These are phyloP conservation scores for Calliopum simillimum DNA, from an alignment of 2,888 invertebrate species.

Conservation along the genomic window DNA sequence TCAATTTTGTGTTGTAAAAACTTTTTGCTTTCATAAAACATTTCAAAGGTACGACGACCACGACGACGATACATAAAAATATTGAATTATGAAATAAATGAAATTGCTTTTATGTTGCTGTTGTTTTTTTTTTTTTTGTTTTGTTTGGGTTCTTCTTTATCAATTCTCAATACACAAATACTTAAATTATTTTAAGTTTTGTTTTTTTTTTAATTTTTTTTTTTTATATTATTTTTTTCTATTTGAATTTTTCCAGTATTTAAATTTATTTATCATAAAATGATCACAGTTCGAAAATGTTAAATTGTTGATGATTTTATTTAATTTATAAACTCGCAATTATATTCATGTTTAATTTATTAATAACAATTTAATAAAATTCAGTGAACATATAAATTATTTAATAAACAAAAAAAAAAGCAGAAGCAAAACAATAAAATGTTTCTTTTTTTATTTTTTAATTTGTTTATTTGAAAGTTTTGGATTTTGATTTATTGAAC, in stretches of 20 bases:
- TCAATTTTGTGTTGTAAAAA: too few relatives aligned
- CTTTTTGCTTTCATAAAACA: not conserved
- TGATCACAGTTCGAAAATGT: constrained; percentile 14
- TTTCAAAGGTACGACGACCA: constrained; percentile 18
- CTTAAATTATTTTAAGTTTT: constrained; percentile 40
- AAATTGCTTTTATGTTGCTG: constrained; percentile 49
- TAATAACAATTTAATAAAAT: not conserved
- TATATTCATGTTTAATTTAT: not conserved
- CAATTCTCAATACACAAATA: constrained; percentile 49
- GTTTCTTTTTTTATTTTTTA: not conserved
- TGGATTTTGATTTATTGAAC: too few relatives aligned
- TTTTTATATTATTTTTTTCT: constrained; percentile 13
- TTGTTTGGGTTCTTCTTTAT: too few relatives aligned
- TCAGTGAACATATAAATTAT: not conserved
- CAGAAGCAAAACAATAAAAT: not conserved
- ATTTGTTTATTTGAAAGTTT: not conserved
- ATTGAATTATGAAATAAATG: constrained; percentile 32
- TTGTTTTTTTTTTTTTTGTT: constrained; percentile 26
- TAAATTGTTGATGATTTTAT: not conserved
- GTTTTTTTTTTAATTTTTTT: constrained; percentile 20
- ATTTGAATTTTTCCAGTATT: constrained; percentile 28
- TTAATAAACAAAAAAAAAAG: not conserved
- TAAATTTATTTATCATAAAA: constrained; percentile 6
- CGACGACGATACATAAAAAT: too few relatives aligned
- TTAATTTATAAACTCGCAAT: not conserved